Conservation (phyloP, 2,888 invertebrate genomes). For the Buathra laborator region DNA sequence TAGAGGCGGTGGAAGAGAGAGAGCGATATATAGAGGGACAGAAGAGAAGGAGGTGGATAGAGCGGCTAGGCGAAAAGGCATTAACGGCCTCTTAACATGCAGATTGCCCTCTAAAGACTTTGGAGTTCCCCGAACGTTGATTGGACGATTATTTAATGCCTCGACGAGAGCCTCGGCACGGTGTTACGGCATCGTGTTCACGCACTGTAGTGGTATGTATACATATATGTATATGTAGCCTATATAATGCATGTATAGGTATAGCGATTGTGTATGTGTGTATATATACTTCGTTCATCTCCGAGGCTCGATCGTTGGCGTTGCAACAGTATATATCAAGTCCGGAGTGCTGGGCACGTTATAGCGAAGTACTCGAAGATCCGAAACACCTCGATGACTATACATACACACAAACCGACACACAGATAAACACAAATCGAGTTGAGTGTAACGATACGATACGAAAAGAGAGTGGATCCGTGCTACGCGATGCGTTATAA, state of each 20-base stretch:
- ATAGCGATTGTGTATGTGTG: neutral
- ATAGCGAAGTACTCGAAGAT: conserved; percentile 51
- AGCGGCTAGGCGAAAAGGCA: conserved; percentile 82
- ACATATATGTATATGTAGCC: neutral
- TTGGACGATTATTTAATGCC: conserved; percentile 84
- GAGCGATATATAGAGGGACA: conserved; percentile 36
- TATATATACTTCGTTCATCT: conserved; percentile 38
- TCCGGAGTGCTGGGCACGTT: conserved; percentile 6
- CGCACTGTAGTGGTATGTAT: conserved; percentile 38
- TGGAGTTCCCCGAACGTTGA: conserved; percentile 82
- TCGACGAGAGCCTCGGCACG: conserved; percentile 66
- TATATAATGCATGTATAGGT: neutral
- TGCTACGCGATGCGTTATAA: conserved; percentile 57
- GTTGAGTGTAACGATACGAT: conserved; percentile 17
- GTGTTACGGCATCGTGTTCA: conserved; percentile 64
- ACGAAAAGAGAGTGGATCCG: conserved; percentile 48
- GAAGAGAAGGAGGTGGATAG: conserved; percentile 65
- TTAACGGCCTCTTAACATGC: conserved; percentile 85
- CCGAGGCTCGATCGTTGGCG: conserved; percentile 45
- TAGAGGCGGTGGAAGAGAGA: conserved; percentile 10
- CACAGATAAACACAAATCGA: neutral
- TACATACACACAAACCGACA: neutral
- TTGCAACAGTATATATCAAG: conserved; percentile 34
- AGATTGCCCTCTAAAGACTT: conserved; percentile 83
- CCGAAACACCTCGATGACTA: neutral